Conservation (phyloP, 2,888 invertebrate species). For the Erebia epiphron region DNA sequence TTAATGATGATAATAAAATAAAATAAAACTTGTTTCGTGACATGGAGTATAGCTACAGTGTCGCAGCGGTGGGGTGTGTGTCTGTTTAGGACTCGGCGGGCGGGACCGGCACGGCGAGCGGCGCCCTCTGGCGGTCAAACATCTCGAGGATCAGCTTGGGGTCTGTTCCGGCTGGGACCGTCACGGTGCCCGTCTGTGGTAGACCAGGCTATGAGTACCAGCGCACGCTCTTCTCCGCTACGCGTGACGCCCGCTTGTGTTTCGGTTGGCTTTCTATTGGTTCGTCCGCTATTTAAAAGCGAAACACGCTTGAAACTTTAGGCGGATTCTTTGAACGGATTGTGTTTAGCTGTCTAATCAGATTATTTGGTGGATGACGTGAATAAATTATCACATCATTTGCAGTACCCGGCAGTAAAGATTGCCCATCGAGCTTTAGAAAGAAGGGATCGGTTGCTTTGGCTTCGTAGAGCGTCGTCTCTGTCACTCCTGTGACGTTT, state of each 20-base stretch:
- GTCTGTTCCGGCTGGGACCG: conserved; percentile 80
- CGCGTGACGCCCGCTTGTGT: conserved; percentile 71
- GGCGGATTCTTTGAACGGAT: no score
- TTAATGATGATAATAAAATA: no score
- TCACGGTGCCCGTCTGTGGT: conserved; percentile 79
- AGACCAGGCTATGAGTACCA: conserved; percentile 72
- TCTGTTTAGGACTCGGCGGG: conserved; percentile 49
- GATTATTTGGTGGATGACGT: no score
- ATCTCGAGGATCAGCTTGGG: conserved; percentile 82
- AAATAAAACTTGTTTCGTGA: no score
- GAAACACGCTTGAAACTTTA: neutral
- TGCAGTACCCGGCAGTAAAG: no score
- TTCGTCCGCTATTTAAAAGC: conserved; percentile 31
- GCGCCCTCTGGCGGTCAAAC: conserved; percentile 79
- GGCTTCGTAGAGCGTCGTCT: no score
- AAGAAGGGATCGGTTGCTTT: no score
- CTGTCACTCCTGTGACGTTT: no score
- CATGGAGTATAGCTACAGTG: no score
- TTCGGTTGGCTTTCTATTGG: conserved; percentile 32
- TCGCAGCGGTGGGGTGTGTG: conserved; percentile 39
- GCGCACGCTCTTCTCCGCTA: conserved; percentile 71
- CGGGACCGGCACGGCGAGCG: conserved; percentile 70
- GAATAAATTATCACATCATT: no score
- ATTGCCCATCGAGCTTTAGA: no score
- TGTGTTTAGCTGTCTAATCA: no score